Evolutionary conservation across 2,797 vertebrate species (phyloP).

Genomic region (Salarias fasciatus): DNA sequence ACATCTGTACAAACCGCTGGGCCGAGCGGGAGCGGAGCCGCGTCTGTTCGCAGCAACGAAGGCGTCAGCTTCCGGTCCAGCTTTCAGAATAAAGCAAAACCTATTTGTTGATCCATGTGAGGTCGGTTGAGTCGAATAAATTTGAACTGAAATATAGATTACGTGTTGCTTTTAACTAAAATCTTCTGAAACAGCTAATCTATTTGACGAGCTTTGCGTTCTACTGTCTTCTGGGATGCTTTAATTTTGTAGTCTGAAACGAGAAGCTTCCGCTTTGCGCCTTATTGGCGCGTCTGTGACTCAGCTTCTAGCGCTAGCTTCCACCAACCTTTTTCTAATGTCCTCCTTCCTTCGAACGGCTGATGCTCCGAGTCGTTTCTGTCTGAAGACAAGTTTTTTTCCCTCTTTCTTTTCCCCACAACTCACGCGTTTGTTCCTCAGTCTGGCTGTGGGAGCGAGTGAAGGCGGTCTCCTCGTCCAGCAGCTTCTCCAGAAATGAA

Average conservation of each 20-base stretch:
- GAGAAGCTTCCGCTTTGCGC: slow-evolving; percentile 21
- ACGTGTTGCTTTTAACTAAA: too few relatives aligned
- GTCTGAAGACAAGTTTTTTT: too few relatives aligned
- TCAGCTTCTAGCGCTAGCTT: slow-evolving; percentile 24
- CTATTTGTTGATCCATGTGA: too few relatives aligned
- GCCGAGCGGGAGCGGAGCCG: slow-evolving; percentile 39
- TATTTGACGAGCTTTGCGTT: background rate
- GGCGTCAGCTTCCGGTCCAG: background rate
- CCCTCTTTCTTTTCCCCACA: background rate
- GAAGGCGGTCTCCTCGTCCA: slow-evolving; percentile 67
- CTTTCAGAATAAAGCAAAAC: slow-evolving; percentile 3
- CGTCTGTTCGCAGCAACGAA: background rate
- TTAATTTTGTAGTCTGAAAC: slow-evolving; percentile 23
- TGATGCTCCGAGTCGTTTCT: too few relatives aligned
- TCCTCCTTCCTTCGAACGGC: background rate
- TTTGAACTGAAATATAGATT: too few relatives aligned
- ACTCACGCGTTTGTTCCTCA: slow-evolving; percentile 52
- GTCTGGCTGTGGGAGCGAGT: slow-evolving; percentile 64
- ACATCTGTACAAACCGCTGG: slow-evolving; percentile 72
- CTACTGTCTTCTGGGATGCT: background rate
- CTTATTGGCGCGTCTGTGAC: slow-evolving; percentile 1
- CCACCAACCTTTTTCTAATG: background rate
- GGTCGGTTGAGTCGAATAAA: too few relatives aligned
- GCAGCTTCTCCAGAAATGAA: slow-evolving; percentile 74
- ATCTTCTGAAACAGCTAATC: too few relatives aligned